Conservation (phyloP, 2,797 vertebrate genomes). For the Anas flavirostris region DNA sequence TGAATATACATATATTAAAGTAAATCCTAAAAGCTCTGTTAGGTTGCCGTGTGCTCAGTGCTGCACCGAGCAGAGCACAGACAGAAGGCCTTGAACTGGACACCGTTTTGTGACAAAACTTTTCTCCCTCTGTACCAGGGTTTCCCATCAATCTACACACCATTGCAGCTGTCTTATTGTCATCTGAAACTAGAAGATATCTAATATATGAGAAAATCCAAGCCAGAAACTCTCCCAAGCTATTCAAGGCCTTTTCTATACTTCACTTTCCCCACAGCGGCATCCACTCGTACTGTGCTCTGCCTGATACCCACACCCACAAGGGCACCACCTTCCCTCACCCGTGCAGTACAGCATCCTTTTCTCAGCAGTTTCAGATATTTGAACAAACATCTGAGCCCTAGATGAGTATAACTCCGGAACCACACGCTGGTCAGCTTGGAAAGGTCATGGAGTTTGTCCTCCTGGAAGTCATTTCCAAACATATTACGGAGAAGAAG, state of each 20-base stretch:
- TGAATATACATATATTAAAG: not conserved
- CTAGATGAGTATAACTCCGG: not conserved
- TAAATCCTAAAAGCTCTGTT: not conserved
- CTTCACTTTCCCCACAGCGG: not conserved
- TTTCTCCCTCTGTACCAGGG: not conserved
- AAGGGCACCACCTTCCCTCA: not conserved
- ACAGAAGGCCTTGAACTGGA: not conserved
- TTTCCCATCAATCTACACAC: not conserved
- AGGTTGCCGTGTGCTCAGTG: not conserved
- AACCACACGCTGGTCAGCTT: not conserved
- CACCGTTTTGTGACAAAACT: not conserved
- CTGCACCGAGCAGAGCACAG: not conserved
- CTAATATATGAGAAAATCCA: not conserved
- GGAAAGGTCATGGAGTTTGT: not conserved
- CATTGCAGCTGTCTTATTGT: not conserved
- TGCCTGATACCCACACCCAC: not conserved
- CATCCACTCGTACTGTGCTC: not conserved
- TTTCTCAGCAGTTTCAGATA: not conserved
- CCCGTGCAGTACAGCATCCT: not conserved
- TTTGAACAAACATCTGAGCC: not conserved
- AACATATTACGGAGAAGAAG: not conserved
- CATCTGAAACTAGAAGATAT: not conserved
- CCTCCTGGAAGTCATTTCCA: not conserved
- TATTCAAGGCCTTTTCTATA: not conserved
- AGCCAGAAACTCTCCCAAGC: conserved; percentile 10